Base-by-base conservation (phyloP, 2,797 vertebrate genomes). In the Lagothrix lagotricha region DNA sequence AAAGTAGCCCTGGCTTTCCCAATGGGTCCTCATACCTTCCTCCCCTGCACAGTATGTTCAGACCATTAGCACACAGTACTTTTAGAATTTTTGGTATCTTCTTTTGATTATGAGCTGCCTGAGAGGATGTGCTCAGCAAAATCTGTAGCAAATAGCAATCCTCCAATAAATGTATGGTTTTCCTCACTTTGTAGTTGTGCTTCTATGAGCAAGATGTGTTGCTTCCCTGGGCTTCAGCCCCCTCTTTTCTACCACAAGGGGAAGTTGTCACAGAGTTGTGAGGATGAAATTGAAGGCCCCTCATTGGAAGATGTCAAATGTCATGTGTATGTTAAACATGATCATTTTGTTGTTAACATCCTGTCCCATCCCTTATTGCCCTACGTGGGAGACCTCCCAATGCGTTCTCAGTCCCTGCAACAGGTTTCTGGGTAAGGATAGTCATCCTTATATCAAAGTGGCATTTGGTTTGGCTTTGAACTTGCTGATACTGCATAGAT, bases 381-480 rank as follows among this genome's bases (percentile, higher is more conserved):
- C 33, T 54, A 4, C 2, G 3, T 15, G 2, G 6, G 24, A 75
- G 61, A 36, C 13, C 54, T 48, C n/a, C 1, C 0, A 12, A 17
- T 50, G 33, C 1, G 0, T 89, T 76, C 84, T 44, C 36, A 79
- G 57, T 67, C 26, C 4, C 41, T 36, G 28, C 7, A 13, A 19
- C 13, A 4, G 19, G 79, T 72, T 77, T 93, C 72, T 76, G 30
- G 26, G 7, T 30, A 14, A 48, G 58, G 52, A 28, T 39, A 12
- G 36, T 46, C 54, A 11, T 64, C 17, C 64, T 36, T 33, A 7
- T 9, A 57, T 24, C 52, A n/a, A 12, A 44, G 52, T n/a, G n/a
- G 41, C 11, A 44, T 41, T 67, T 83, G 7, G 30, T 50, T 76
- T 94, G 90, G 44, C 70, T 81, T 61, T 75, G 57, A 79, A 84